A percentile compares a stretch with the other conserved stretches of the same genome.
Evolutionary conservation across 2,113 vertebrate genomes (phyloP).

Genomic region (Galemys pyrenaicus): DNA sequence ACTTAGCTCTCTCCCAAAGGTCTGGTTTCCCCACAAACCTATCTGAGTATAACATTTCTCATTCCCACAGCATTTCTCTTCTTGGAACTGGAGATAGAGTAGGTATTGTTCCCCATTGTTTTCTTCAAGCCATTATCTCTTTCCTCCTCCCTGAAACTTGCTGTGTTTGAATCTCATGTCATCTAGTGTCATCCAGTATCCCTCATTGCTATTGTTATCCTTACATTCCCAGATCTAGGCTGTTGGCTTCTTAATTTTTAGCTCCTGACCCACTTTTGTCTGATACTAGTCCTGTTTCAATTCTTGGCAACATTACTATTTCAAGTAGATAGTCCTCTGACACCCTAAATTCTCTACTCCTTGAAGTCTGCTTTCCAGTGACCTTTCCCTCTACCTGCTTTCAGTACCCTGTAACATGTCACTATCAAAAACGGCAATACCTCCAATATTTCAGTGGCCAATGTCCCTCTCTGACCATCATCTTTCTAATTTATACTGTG

Average conservation of each 20-base stretch:
- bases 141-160: neutral
- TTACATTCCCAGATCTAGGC: neutral
- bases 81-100: neutral
- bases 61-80: neutral
- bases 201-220: neutral
- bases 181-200: neutral
- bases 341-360: neutral
- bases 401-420: neutral
- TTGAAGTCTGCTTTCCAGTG: neutral
- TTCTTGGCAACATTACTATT: neutral
- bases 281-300: neutral
- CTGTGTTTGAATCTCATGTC: neutral
- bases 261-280: neutral
- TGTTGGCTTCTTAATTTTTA: neutral
- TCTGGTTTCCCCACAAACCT: neutral
- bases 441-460: neutral
- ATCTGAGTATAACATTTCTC: neutral
- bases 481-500: neutral
- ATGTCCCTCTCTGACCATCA: rapidly evolving
- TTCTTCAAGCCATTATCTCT: neutral
- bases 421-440: neutral
- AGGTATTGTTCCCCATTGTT: neutral
- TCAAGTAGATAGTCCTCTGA: neutral
- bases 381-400: neutral
- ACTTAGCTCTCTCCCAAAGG: neutral